Percentiles rank a stretch among this genome's conserved stretches.
phyloP scores from a whole-genome alignment of 2,888 invertebrate genomes.

The Erebia ligea region DNA sequence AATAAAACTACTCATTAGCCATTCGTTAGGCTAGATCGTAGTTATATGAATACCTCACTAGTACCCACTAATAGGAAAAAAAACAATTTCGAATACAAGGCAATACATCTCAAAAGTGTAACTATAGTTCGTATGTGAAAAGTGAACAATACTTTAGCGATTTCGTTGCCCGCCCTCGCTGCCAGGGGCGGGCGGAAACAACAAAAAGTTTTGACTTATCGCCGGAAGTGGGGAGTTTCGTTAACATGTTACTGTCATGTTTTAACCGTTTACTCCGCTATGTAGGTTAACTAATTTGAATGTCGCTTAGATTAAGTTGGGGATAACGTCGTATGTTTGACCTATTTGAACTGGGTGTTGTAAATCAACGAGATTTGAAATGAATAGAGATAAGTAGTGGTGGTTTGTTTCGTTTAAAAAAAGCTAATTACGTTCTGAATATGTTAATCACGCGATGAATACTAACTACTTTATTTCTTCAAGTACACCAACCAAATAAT shows the following conservation, averaged over 20 bases:
- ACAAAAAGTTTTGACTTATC: constrained; percentile 72
- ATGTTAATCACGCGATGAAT: no score
- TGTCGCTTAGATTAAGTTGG: constrained; percentile 12
- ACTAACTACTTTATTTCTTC: no score
- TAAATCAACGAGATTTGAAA: background rate
- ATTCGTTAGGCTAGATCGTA: no score
- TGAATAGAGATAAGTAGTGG: background rate
- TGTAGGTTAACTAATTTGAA: constrained; percentile 12
- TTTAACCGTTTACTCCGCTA: constrained; percentile 50
- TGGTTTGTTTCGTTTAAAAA: background rate
- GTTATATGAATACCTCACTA: no score
- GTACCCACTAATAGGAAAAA: no score
- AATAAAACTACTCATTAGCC: no score
- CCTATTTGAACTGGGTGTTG: background rate
- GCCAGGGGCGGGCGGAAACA: constrained; percentile 50
- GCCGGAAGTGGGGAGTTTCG: constrained; percentile 47
- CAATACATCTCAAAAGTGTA: constrained; percentile 13
- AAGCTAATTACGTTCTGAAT: no score
- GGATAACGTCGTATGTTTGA: background rate
- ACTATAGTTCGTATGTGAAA: constrained; percentile 61
- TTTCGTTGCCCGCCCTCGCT: constrained; percentile 68
- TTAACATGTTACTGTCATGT: constrained; percentile 71
- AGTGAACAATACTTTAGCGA: constrained; percentile 72
- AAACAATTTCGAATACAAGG: background rate
- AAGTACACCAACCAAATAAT: no score